phyloP scores from a whole-genome alignment of 2,888 invertebrate genomes.

The Ophion ventricosus region DNA sequence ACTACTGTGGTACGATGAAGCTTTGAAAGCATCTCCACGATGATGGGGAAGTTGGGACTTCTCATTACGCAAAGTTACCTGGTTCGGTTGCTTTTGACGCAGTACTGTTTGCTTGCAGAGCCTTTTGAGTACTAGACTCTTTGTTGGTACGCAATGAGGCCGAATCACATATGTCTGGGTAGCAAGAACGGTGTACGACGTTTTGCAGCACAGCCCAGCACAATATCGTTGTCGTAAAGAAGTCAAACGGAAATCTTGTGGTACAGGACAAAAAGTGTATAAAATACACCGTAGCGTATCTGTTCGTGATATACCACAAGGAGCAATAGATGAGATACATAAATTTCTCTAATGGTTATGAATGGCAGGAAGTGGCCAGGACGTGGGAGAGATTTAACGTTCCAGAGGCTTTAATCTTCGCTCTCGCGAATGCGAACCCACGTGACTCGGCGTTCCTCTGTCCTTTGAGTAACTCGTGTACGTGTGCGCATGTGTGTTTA shows the following conservation, averaged over 20 bases:
- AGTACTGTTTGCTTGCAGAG: not conserved
- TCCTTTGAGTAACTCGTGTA: constrained; percentile 30
- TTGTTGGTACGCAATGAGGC: not conserved
- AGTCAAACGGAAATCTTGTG: constrained; percentile 39
- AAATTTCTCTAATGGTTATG: constrained; percentile 68
- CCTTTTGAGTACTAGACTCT: not conserved
- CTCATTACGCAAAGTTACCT: not conserved
- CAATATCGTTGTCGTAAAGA: constrained; percentile 49
- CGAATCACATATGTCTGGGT: not conserved
- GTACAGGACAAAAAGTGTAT: constrained; percentile 30
- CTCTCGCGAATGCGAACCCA: constrained; percentile 50
- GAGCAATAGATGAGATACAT: constrained; percentile 62
- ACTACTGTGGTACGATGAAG: not conserved
- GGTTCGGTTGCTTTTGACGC: not conserved
- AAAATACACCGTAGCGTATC: constrained; percentile 42
- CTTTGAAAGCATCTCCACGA: not conserved
- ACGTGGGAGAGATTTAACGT: constrained; percentile 66
- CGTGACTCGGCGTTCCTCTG: constrained; percentile 47
- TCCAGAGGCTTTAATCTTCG: constrained; percentile 56
- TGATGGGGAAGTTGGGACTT: not conserved
- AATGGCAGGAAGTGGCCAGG: constrained; percentile 67
- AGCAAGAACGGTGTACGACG: not conserved
- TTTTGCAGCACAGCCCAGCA: constrained; percentile 24
- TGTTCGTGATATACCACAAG: constrained; percentile 54
- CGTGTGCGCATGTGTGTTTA: not conserved